phyloP scores from a whole-genome alignment of 2,797 vertebrate genomes.

The Tiaroga cobitis region DNA sequence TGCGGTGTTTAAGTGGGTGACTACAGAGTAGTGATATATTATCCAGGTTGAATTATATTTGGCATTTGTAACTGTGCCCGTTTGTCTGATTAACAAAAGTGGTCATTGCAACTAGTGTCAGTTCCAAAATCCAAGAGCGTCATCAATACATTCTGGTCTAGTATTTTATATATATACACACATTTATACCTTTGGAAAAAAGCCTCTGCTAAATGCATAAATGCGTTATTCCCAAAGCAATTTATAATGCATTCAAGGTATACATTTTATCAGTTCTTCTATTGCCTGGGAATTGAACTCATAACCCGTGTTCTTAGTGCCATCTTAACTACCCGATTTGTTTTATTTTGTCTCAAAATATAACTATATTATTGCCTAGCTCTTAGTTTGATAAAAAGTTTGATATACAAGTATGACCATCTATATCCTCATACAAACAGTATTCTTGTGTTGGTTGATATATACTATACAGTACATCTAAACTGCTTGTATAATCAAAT shows the following conservation, averaged over 20 bases:
- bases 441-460: too few species aligned
- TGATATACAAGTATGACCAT: not conserved
- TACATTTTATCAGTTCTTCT: too few species aligned
- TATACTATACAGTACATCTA: too few species aligned
- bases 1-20: conserved; percentile 43
- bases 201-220: too few species aligned
- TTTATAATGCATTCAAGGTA: too few species aligned
- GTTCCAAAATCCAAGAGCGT: not conserved
- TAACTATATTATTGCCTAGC: not conserved
- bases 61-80: not conserved
- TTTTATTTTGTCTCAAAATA: not conserved
- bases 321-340: too few species aligned
- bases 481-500: too few species aligned
- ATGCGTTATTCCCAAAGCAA: not conserved
- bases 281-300: not conserved
- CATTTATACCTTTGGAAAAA: too few species aligned
- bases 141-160: too few species aligned
- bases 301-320: not conserved
- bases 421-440: too few species aligned
- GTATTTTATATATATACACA: too few species aligned
- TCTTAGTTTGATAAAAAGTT: not conserved
- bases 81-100: not conserved
- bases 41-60: conserved; percentile 23
- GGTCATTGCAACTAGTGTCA: not conserved
- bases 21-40: conserved; percentile 43